phyloP scores from a whole-genome alignment of 2,113 vertebrate species.

The Clarias magur region DNA sequence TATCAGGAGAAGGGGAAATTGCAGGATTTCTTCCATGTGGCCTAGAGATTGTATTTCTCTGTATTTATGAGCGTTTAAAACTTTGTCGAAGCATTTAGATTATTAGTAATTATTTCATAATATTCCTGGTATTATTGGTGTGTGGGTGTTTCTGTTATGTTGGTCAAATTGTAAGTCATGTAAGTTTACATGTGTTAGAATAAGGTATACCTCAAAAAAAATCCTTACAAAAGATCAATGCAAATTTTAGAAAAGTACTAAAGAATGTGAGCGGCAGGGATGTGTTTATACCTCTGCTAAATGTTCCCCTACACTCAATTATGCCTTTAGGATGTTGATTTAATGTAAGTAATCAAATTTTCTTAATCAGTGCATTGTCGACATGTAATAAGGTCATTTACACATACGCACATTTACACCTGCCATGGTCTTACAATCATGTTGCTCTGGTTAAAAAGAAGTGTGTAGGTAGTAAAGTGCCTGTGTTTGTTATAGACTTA shows the following conservation, averaged over 20 bases:
- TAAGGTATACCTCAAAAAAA: not conserved
- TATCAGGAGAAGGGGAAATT: no score
- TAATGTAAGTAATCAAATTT: not conserved
- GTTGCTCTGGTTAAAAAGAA: not conserved
- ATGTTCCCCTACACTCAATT: not conserved
- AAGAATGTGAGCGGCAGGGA: not conserved
- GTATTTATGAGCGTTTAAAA: not conserved
- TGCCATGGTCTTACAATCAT: not conserved
- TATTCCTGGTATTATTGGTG: not conserved
- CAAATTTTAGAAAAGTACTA: not conserved
- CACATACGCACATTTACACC: not conserved
- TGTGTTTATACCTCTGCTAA: not conserved
- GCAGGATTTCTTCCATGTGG: not conserved
- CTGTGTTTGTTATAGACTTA: not conserved
- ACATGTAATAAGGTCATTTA: not conserved
- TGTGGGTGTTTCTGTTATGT: not conserved
- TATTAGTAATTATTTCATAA: not conserved
- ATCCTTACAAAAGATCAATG: not conserved
- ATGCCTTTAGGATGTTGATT: not conserved
- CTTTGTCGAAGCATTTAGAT: not conserved
- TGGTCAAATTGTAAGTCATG: not conserved
- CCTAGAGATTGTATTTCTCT: not conserved
- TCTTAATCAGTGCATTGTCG: not conserved
- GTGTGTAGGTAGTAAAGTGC: conserved; percentile 30
- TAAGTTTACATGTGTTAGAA: not conserved